These are phyloP conservation scores for Ivindomyrus marchei DNA, from an alignment of 2,113 vertebrate genomes.

Conservation along the genomic window DNA sequence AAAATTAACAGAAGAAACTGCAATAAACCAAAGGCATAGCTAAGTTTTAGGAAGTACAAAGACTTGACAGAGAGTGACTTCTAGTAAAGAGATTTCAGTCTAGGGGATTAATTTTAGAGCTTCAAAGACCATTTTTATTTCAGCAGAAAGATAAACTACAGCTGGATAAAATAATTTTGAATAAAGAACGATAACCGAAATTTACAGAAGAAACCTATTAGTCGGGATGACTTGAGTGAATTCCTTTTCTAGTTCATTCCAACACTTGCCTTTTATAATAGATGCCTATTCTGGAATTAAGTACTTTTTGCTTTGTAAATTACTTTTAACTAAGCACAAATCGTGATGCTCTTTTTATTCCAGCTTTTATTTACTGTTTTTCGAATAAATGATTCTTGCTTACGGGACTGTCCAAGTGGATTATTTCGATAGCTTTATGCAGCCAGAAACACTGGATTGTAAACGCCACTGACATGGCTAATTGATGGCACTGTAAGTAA, in stretches of 20 bases:
- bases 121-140: slow-evolving; percentile 5
- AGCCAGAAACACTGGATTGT: background rate
- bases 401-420: background rate
- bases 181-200: background rate
- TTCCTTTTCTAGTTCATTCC: background rate
- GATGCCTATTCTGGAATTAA: background rate
- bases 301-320: background rate
- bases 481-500: background rate
- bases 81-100: slow-evolving; percentile 5
- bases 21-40: background rate
- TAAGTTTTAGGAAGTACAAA: background rate
- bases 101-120: slow-evolving; percentile 1
- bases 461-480: background rate
- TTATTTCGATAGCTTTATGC: background rate
- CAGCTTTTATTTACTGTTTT: background rate
- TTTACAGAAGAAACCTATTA: background rate
- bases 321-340: background rate
- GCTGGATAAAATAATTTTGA: background rate
- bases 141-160: slow-evolving; percentile 1
- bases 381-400: background rate
- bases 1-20: background rate
- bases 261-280: background rate
- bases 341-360: background rate
- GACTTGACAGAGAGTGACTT: background rate
- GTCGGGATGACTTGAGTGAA: background rate